Evolutionary conservation across 2,113 vertebrate genomes (phyloP).

Genomic region (Phyllostomus hastatus): DNA sequence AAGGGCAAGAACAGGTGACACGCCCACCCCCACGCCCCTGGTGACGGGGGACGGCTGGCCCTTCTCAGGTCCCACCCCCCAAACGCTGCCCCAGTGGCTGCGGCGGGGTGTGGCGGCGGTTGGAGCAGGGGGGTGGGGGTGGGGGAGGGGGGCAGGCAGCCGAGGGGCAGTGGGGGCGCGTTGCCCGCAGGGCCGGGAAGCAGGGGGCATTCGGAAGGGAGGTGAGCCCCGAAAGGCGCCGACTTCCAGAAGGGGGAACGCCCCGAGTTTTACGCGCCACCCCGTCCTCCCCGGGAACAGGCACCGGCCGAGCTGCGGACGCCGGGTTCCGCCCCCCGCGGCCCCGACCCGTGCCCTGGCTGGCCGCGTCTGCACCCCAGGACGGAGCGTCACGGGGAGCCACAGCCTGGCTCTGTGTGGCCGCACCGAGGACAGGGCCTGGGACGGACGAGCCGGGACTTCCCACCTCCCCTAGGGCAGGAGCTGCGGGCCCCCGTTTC

Average conservation of each 20-base stretch:
- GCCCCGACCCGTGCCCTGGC: no score
- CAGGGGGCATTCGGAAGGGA: background rate
- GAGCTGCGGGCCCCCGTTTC: background rate
- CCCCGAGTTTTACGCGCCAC: fast-evolving
- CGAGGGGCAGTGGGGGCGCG: no score
- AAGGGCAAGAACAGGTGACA: fast-evolving
- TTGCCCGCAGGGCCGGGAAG: background rate
- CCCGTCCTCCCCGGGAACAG: background rate
- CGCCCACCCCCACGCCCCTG: background rate
- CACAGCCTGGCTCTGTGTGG: fast-evolving
- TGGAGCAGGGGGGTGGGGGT: no score
- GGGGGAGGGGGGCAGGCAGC: no score
- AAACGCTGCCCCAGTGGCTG: background rate
- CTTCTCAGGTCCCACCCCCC: background rate
- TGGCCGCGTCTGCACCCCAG: fast-evolving
- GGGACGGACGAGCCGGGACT: no score
- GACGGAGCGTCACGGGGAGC: background rate
- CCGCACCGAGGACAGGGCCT: background rate
- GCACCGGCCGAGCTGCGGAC: fast-evolving
- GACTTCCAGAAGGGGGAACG: background rate
- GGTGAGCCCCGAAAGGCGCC: background rate
- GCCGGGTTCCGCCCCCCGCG: background rate
- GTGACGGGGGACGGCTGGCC: background rate
- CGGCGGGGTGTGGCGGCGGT: fast-evolving
- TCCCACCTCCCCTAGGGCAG: fast-evolving